A percentile compares a stretch with the other conserved stretches of the same genome.
Evolutionary conservation across 2,888 invertebrate species (phyloP).

Genomic region (Eupithecia tripunctaria): DNA sequence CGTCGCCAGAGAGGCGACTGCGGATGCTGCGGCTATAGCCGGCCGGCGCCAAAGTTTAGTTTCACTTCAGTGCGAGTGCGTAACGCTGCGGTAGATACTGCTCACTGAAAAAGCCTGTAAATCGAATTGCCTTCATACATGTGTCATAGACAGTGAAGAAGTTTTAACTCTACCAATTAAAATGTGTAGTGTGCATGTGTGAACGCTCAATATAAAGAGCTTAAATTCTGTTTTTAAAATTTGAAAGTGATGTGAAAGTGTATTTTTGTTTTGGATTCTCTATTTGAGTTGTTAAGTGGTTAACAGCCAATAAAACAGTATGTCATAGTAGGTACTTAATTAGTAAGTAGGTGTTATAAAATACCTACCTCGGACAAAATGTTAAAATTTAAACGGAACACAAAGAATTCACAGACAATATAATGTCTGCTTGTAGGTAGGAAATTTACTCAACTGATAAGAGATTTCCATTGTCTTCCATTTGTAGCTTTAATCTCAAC

Average conservation of each 20-base stretch:
- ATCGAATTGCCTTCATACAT: slow-evolving; percentile 18
- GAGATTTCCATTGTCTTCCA: slow-evolving; percentile 24
- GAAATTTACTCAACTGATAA: slow-evolving; percentile 32
- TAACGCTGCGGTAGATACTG: slow-evolving; percentile 46
- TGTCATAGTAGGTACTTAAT: not conserved
- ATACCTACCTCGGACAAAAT: not conserved
- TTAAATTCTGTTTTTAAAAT: not conserved
- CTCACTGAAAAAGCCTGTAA: slow-evolving; percentile 35
- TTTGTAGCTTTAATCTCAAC: slow-evolving; percentile 14
- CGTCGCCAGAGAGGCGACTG: slow-evolving; percentile 71
- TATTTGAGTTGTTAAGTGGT: slow-evolving; percentile 5
- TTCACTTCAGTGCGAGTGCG: slow-evolving; percentile 63
- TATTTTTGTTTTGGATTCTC: not conserved
- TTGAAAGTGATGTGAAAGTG: slow-evolving; percentile 9
- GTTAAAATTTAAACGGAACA: not conserved
- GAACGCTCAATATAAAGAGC: not conserved
- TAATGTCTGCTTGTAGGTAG: slow-evolving; percentile 8
- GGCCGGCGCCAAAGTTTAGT: slow-evolving; percentile 69
- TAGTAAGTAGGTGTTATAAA: not conserved
- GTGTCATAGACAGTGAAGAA: slow-evolving; percentile 19
- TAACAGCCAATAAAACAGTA: not conserved
- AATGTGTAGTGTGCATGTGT: slow-evolving; percentile 13
- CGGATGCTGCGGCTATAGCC: slow-evolving; percentile 75
- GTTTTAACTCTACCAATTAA: not conserved
- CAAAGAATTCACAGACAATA: not conserved